These are phyloP conservation scores for Poicephalus meyeri DNA, from an alignment of 2,113 vertebrate genomes.

Conservation along the genomic window DNA sequence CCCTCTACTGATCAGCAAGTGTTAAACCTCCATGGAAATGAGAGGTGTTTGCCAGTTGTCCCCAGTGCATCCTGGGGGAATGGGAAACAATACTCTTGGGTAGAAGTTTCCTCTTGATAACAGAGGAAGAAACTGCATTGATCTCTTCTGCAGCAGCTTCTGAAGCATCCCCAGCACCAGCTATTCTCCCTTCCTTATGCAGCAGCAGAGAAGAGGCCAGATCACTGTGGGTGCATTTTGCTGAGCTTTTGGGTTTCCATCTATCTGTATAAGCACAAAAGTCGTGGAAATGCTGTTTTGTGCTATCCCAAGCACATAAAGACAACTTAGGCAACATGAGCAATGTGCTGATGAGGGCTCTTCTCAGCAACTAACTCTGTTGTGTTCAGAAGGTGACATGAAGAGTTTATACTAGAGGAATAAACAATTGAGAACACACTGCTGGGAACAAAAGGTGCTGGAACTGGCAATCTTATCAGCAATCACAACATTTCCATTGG, in stretches of 20 bases:
- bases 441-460: slow-evolving; percentile 38
- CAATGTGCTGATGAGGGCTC: slow-evolving; percentile 38
- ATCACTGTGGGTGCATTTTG: not conserved
- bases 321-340: slow-evolving; percentile 25
- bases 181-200: not conserved
- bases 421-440: slow-evolving; percentile 27
- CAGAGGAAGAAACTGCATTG: not conserved
- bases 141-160: not conserved
- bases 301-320: slow-evolving; percentile 32
- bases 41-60: not conserved
- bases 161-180: not conserved
- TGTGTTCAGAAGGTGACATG: slow-evolving; percentile 1
- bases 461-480: not conserved
- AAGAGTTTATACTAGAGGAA: slow-evolving; percentile 35
- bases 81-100: not conserved
- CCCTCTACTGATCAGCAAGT: not conserved
- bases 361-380: not conserved
- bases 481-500: slow-evolving; percentile 13
- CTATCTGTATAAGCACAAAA: slow-evolving; percentile 16
- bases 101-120: not conserved
- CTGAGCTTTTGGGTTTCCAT: slow-evolving; percentile 37
- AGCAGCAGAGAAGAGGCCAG: not conserved
- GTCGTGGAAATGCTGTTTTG: not conserved
- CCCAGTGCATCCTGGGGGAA: not conserved
- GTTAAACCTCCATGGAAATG: slow-evolving; percentile 6